phyloP scores from a whole-genome alignment of 37 sponge, comb jelly and placozoan genomes.

The Agelas oroides region DNA sequence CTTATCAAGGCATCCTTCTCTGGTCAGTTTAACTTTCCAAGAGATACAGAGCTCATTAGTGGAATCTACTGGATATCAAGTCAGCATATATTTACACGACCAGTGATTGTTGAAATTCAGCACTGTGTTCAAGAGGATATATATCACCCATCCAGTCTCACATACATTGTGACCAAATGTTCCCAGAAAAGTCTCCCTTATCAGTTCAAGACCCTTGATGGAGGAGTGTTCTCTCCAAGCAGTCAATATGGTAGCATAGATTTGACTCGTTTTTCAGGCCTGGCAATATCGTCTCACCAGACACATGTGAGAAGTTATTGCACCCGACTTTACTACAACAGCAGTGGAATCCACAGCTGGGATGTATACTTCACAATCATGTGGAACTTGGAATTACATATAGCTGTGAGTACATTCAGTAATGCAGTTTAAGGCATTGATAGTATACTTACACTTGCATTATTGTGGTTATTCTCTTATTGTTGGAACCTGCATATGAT shows the following conservation, averaged over 20 bases:
- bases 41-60: neutral
- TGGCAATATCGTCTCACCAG: neutral
- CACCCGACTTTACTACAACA: too few relatives aligned
- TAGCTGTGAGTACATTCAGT: neutral
- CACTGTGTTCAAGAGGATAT: neutral
- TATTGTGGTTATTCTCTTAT: too few relatives aligned
- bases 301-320: neutral
- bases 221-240: neutral
- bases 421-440: neutral
- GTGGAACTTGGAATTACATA: neutral
- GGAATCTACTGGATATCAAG: neutral
- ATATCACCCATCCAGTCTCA: neutral
- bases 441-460: too few relatives aligned
- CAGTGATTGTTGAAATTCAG: neutral
- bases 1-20: neutral
- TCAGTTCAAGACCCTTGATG: neutral
- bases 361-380: too few relatives aligned
- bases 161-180: neutral
- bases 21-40: neutral
- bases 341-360: too few relatives aligned
- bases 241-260: neutral
- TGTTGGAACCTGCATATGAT: too few relatives aligned
- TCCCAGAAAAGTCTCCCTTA: neutral
- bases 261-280: neutral
- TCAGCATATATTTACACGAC: neutral